Base-by-base conservation (phyloP, 1,140 invertebrate genomes). In the Trypoxylus dichotomus region DNA sequence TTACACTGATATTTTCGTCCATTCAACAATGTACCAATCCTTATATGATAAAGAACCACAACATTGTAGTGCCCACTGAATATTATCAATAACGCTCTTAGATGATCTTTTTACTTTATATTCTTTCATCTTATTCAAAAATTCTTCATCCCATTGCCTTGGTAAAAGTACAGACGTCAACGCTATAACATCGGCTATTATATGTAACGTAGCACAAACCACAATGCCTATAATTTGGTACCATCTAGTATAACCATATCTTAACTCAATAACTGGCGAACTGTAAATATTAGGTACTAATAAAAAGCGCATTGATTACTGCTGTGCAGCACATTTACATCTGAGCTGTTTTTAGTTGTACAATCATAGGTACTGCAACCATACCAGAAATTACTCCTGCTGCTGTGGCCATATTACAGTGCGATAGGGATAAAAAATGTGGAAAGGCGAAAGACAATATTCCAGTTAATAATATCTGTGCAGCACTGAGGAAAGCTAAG, bases 41-140 rank as follows among this genome's bases (percentile, higher is more conserved):
- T 74, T 58, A 71, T 80, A 81, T 10, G 75, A 71, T n/a, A 58
- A 3, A 41, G 74, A 73, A 25, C 81, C 81, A 54, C 81, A 82
- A 79, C 81, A 82, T 78, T 82, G 81, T 41, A 82, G 71, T 73
- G 77, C 75, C 75, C 63, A 81, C 58, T 82, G 81, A n/a, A 81
- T 74, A 72, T 81, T 80, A 77, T 82, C 81, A 8, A 82, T 58
- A 3, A 81, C 54, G 11, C 15, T 77, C 78, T 82, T 82, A 13
- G 77, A 21, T 21, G 54, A 77, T 75, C 72, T 47, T 74, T 47
- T 79, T 43, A 73, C 71, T 32, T 77, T 71, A 76, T 82, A 82
- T 58, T 58, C 21, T 27, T 41, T 73, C 80, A 82, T 82, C 10
- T 78, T 24, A n/a, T 78, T 25, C 15, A 80, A 58, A 71, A 81